phyloP scores from a whole-genome alignment of 2,888 invertebrate species.

The Zeuzera pyrina region DNA sequence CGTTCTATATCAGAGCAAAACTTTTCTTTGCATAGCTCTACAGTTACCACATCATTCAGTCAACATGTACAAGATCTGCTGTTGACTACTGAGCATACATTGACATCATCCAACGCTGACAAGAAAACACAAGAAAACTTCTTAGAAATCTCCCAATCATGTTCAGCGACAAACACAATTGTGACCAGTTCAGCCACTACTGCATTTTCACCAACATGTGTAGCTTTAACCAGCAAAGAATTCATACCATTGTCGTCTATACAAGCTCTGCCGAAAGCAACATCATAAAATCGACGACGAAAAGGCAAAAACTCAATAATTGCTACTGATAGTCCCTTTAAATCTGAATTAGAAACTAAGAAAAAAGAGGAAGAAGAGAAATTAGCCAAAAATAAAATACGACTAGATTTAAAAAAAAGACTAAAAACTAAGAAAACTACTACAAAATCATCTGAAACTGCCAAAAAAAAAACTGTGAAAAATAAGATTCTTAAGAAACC shows the following conservation, averaged over 20 bases:
- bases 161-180: background rate
- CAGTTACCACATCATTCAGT: no score
- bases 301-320: background rate
- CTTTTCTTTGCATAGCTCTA: no score
- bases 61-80: conserved; percentile 1
- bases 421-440: background rate
- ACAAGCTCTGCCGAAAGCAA: background rate
- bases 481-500: background rate
- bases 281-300: background rate
- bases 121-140: no score
- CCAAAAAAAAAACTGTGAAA: background rate
- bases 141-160: background rate
- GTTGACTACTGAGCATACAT: conserved; percentile 2
- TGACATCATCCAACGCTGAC: no score
- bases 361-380: background rate
- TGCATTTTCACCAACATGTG: no score
- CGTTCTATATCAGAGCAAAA: no score
- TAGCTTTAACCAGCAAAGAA: no score
- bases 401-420: background rate
- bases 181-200: no score
- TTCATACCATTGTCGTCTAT: background rate
- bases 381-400: background rate
- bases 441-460: background rate
- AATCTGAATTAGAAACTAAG: background rate
- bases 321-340: background rate